phyloP scores from a whole-genome alignment of 2,888 invertebrate species.

The Amblyjoppa fuscipennis region DNA sequence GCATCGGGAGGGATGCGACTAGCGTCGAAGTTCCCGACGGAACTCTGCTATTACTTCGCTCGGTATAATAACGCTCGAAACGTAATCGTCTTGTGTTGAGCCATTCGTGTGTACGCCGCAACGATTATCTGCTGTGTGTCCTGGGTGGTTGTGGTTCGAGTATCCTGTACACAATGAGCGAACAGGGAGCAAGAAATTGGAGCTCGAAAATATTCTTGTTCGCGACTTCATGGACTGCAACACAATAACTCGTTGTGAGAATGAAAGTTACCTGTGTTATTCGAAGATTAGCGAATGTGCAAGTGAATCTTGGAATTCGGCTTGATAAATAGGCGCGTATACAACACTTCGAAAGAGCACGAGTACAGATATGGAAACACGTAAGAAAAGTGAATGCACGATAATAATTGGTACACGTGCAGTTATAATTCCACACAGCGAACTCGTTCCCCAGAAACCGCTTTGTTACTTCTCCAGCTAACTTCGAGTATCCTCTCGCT shows the following conservation, averaged over 20 bases:
- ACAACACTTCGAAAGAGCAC: neutral
- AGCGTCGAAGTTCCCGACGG: neutral
- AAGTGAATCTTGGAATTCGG: neutral
- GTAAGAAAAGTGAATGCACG: conserved; percentile 26
- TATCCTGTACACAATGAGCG: neutral
- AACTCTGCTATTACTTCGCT: conserved; percentile 2
- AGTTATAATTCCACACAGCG: conserved; percentile 9
- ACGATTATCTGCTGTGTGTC: conserved; percentile 5
- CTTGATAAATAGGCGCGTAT: neutral
- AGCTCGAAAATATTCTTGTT: neutral
- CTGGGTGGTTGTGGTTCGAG: neutral
- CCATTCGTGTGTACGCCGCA: neutral
- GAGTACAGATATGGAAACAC: conserved; percentile 20
- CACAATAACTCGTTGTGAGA: neutral
- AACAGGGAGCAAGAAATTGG: neutral
- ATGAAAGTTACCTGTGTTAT: neutral
- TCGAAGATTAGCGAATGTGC: neutral
- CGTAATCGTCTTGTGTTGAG: neutral
- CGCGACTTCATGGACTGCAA: neutral
- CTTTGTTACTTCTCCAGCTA: conserved; percentile 14
- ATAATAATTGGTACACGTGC: conserved; percentile 59
- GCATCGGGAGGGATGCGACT: neutral
- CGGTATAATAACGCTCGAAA: neutral
- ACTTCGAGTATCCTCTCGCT: conserved; percentile 4
- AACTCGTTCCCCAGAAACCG: conserved; percentile 33